phyloP scores from a whole-genome alignment of 2,797 vertebrate genomes.

The Phaenicophaeus curvirostris region DNA sequence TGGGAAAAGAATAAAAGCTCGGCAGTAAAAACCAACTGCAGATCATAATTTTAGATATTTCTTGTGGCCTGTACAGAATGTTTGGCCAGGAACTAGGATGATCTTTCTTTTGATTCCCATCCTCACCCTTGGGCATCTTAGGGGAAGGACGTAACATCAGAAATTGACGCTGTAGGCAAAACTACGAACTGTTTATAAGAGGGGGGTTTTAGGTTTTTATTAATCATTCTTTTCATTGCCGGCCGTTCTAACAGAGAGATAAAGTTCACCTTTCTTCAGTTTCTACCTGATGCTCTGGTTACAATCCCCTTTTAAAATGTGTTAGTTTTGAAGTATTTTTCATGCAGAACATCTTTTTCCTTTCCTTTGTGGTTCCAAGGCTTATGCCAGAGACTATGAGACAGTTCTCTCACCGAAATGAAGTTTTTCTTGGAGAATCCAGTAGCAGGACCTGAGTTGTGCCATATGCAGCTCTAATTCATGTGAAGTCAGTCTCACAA shows the following conservation, averaged over 20 bases:
- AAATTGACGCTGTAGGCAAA: conserved; percentile 32
- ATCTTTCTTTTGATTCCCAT: conserved; percentile 23
- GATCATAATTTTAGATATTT: conserved; percentile 56
- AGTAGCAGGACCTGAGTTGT: neutral
- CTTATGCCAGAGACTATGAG: neutral
- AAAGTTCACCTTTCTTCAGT: neutral
- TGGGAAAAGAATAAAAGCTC: conserved; percentile 55
- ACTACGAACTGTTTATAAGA: neutral
- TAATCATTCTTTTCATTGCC: neutral
- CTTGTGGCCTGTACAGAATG: conserved; percentile 20
- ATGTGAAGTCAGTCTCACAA: neutral
- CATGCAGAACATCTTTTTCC: neutral
- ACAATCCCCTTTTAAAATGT: neutral
- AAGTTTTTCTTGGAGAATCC: neutral
- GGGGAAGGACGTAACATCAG: conserved; percentile 23
- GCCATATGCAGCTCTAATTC: neutral
- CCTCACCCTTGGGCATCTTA: conserved; percentile 29
- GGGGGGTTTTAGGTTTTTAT: neutral
- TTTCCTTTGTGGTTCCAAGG: neutral
- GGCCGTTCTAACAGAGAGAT: neutral
- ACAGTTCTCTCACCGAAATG: neutral
- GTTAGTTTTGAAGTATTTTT: neutral
- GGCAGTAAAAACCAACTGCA: conserved; percentile 41
- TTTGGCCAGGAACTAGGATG: conserved; percentile 2
- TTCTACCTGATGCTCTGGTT: neutral